phyloP scores from a whole-genome alignment of 2,113 vertebrate species.

The Syrmaticus mikado region DNA sequence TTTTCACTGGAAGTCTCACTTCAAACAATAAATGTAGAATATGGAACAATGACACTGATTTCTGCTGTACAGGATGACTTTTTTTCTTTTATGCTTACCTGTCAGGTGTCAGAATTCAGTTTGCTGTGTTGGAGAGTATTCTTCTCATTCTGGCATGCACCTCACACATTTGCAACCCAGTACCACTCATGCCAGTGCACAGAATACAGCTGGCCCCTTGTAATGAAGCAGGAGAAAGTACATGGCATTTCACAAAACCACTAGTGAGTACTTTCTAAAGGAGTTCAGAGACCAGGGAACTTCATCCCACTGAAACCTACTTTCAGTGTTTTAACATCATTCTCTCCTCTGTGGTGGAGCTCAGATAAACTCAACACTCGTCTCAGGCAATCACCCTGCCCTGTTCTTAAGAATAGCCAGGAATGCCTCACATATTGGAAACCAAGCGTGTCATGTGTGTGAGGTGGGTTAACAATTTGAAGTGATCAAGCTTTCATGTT shows the following conservation, averaged over 20 bases:
- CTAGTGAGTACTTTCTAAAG: background rate
- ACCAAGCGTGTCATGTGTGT: accelerated
- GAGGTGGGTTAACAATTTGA: background rate
- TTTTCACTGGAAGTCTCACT: background rate
- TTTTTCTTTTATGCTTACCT: background rate
- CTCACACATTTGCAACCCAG: background rate
- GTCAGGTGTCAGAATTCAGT: background rate
- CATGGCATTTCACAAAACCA: background rate
- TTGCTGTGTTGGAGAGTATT: background rate
- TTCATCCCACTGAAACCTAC: background rate
- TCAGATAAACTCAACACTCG: background rate
- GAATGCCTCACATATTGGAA: background rate
- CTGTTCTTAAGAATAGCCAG: background rate
- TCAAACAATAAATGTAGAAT: background rate
- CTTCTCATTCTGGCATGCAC: background rate
- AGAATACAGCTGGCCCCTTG: background rate
- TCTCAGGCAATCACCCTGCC: background rate
- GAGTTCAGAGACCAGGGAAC: background rate
- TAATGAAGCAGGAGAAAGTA: background rate
- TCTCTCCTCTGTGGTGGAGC: background rate
- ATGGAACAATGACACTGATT: background rate
- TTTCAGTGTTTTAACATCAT: background rate
- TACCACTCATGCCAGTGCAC: background rate
- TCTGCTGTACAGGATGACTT: background rate
- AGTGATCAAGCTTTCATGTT: background rate